A percentile compares a stretch with the other conserved stretches of the same genome.
These are phyloP conservation scores for Myopa testacea DNA, from an alignment of 2,888 invertebrate species.

Conservation along the genomic window DNA sequence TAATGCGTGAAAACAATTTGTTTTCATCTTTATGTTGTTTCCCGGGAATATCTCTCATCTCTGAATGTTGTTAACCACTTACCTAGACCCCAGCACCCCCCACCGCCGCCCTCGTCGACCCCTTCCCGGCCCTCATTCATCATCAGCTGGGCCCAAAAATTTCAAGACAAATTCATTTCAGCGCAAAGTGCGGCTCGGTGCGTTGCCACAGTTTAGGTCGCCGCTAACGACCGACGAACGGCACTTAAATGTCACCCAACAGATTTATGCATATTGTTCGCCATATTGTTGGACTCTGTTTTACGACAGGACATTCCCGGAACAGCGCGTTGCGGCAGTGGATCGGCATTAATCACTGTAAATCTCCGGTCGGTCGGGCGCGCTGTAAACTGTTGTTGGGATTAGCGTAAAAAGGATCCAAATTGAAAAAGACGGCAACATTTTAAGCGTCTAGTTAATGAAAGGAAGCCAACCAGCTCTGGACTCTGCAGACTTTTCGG, in stretches of 20 bases:
- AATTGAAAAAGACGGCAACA: constrained; percentile 19
- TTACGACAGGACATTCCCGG: constrained; percentile 39
- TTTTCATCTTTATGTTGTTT: constrained; percentile 64
- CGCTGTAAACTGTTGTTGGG: constrained; percentile 31
- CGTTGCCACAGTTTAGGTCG: constrained; percentile 15
- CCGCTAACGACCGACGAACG: constrained; percentile 40
- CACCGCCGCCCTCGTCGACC: constrained; percentile 11
- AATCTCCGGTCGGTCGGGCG: constrained; percentile 20
- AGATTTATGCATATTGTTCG: constrained; percentile 59
- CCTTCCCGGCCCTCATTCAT: constrained; percentile 20
- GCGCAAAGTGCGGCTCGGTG: constrained; percentile 20
- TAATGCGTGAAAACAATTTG: constrained; percentile 66
- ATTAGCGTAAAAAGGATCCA: constrained; percentile 33
- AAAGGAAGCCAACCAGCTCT: too few relatives aligned
- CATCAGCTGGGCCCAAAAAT: constrained; percentile 12
- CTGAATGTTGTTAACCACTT: constrained; percentile 3
- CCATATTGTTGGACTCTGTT: constrained; percentile 15
- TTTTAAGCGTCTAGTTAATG: constrained; percentile 13
- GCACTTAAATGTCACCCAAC: constrained; percentile 60
- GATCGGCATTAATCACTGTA: constrained; percentile 38
- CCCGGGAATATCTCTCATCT: constrained; percentile 53
- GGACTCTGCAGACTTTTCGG: background rate
- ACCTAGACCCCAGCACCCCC: constrained; percentile 1
- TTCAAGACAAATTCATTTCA: constrained; percentile 35
- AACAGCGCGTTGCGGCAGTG: constrained; percentile 34